phyloP scores from a whole-genome alignment of 2,888 invertebrate genomes.

The Drosophila macrothrix region DNA sequence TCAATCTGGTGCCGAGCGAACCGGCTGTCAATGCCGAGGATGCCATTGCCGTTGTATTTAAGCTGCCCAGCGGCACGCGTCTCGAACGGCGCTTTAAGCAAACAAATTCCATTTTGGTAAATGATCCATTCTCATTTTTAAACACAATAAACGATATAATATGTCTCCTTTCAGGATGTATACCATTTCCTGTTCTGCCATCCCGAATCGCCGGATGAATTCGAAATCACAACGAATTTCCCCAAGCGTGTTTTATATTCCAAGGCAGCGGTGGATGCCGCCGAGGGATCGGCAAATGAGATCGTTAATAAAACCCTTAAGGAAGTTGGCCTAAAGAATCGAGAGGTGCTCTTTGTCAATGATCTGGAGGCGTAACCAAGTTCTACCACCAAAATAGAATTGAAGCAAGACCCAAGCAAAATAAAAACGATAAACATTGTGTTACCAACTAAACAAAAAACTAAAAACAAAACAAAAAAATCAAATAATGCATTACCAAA shows the following conservation, averaged over 20 bases:
- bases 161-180: slow-evolving; percentile 89
- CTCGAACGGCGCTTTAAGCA: slow-evolving; percentile 94
- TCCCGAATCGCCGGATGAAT: slow-evolving; percentile 95
- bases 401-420: slow-evolving; percentile 12
- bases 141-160: neutral
- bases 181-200: slow-evolving; percentile 98
- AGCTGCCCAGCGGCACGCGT: slow-evolving; percentile 95
- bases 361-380: slow-evolving; percentile 91
- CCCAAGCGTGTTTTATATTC: slow-evolving; percentile 92
- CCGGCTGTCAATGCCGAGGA: slow-evolving; percentile 89
- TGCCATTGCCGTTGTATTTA: slow-evolving; percentile 94
- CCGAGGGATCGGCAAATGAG: slow-evolving; percentile 53
- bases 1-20: slow-evolving; percentile 90
- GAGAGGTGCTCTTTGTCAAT: slow-evolving; percentile 97
- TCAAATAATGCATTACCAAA: slow-evolving; percentile 61
- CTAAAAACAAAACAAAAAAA: neutral
- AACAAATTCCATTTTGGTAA: slow-evolving; percentile 92
- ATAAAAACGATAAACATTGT: slow-evolving; percentile 38
- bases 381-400: slow-evolving; percentile 34
- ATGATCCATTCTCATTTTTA: neutral
- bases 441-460: slow-evolving; percentile 57
- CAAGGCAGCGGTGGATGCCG: slow-evolving; percentile 64
- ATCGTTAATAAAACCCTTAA: slow-evolving; percentile 77
- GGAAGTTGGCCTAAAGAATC: slow-evolving; percentile 93
- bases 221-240: slow-evolving; percentile 98